Evolutionary conservation across 2,113 vertebrate species (phyloP).

Genomic region (Anoplopoma fimbria): DNA sequence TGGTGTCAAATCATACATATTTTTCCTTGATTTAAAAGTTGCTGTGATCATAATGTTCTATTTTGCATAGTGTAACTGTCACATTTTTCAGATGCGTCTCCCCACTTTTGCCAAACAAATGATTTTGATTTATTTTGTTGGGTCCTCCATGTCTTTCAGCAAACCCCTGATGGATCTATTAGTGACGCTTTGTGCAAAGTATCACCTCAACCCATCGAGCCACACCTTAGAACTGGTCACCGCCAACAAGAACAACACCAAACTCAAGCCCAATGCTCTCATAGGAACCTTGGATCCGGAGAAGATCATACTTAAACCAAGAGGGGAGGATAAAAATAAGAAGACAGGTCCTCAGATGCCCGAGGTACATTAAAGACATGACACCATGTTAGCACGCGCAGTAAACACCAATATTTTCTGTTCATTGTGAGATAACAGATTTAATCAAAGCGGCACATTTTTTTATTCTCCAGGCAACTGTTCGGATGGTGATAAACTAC

Average conservation of each 20-base stretch:
- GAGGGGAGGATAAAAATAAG: conserved; percentile 90
- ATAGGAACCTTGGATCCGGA: conserved; percentile 93
- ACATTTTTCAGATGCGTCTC: not conserved
- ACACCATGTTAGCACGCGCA: not conserved
- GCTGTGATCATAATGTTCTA: not conserved
- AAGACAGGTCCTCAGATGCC: conserved; percentile 90
- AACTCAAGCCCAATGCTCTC: conserved; percentile 94
- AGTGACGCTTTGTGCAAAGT: conserved; percentile 93
- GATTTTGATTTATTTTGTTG: not conserved
- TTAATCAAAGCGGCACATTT: not conserved
- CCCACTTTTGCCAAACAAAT: not conserved
- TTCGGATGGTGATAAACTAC: conserved; percentile 96
- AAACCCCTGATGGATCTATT: conserved; percentile 97
- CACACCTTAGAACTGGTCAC: conserved; percentile 93
- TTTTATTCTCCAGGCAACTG: conserved; percentile 87
- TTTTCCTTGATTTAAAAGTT: not conserved
- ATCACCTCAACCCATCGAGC: conserved; percentile 95
- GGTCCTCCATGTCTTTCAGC: conserved; percentile 80
- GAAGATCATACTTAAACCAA: conserved; percentile 92
- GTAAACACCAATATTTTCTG: not conserved
- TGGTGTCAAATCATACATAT: not conserved
- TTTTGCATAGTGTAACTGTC: not conserved
- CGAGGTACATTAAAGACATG: conserved; percentile 85
- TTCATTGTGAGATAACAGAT: not conserved
- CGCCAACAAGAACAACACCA: conserved; percentile 88